Evolutionary conservation across 2,797 vertebrate genomes (phyloP).

Genomic region (Acrossocheilus fasciatus): DNA sequence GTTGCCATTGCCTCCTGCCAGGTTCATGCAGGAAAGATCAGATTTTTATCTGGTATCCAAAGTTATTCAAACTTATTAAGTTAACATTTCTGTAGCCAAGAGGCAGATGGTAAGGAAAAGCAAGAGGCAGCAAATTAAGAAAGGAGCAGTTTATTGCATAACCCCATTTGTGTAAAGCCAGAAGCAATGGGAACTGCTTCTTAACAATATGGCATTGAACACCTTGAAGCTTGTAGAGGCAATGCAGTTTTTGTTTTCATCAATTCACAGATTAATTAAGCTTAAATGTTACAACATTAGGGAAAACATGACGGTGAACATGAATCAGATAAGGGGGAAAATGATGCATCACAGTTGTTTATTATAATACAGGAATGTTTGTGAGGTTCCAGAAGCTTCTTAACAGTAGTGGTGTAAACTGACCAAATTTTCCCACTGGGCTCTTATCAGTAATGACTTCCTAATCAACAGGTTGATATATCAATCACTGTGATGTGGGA

Average conservation of each 20-base stretch:
- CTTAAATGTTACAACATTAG: no score
- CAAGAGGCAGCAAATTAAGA: no score
- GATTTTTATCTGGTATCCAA: background rate
- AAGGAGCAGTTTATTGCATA: background rate
- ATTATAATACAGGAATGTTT: background rate
- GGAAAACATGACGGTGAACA: no score
- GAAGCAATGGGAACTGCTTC: background rate
- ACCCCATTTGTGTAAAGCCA: background rate
- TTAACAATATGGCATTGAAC: no score
- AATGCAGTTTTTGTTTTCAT: no score
- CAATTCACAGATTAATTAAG: background rate
- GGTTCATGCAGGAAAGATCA: background rate
- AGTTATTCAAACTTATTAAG: background rate
- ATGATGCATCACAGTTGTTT: background rate
- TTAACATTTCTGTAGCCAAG: background rate
- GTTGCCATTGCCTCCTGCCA: background rate
- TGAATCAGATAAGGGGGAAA: background rate
- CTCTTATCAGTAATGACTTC: no score
- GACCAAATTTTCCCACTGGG: no score
- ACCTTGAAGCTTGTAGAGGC: background rate
- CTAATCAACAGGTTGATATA: no score
- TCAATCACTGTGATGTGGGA: no score
- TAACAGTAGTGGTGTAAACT: no score
- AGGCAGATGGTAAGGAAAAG: background rate
- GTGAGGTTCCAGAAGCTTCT: background rate